A percentile compares a stretch with the other conserved stretches of the same genome.
These are phyloP conservation scores for Centropus unirufus DNA, from an alignment of 2,113 vertebrate genomes.

Conservation along the genomic window DNA sequence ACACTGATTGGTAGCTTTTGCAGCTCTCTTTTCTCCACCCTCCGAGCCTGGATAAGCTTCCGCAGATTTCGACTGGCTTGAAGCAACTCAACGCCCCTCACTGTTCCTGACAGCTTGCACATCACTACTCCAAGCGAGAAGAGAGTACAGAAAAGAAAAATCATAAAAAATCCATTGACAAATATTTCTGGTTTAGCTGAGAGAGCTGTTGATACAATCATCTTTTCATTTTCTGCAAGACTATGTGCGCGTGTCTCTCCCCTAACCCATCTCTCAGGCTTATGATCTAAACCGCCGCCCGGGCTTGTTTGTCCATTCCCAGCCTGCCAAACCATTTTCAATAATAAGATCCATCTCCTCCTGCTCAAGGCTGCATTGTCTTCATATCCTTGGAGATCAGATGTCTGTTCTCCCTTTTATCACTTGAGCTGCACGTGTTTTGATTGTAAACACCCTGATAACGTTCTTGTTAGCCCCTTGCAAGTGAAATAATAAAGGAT, in stretches of 20 bases:
- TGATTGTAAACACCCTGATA: slow-evolving; percentile 73
- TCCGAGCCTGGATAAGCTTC: slow-evolving; percentile 3
- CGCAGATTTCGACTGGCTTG: slow-evolving; percentile 30
- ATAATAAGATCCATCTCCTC: slow-evolving; percentile 66
- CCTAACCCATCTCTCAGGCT: slow-evolving; percentile 39
- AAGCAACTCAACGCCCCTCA: neutral
- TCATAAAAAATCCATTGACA: slow-evolving; percentile 58
- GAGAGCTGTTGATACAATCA: slow-evolving; percentile 26
- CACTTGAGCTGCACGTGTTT: slow-evolving; percentile 62
- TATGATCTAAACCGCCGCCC: slow-evolving; percentile 40
- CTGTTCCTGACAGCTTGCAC: slow-evolving; percentile 42
- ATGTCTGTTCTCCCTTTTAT: slow-evolving; percentile 70
- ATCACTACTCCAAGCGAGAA: slow-evolving; percentile 43
- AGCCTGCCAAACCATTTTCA: slow-evolving; percentile 69
- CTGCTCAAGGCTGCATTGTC: slow-evolving; percentile 67
- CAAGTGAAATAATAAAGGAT: slow-evolving; percentile 72
- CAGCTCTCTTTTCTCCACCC: neutral
- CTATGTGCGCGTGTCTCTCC: neutral
- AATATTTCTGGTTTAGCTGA: slow-evolving; percentile 64
- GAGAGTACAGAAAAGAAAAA: neutral
- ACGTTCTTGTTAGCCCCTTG: slow-evolving; percentile 66
- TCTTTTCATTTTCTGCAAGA: slow-evolving; percentile 36
- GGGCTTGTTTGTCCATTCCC: slow-evolving; percentile 58
- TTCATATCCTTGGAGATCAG: slow-evolving; percentile 74
- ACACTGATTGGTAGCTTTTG: neutral